Base-by-base conservation (phyloP, 2,113 vertebrate genomes). In the Vulpes ferrilata region DNA sequence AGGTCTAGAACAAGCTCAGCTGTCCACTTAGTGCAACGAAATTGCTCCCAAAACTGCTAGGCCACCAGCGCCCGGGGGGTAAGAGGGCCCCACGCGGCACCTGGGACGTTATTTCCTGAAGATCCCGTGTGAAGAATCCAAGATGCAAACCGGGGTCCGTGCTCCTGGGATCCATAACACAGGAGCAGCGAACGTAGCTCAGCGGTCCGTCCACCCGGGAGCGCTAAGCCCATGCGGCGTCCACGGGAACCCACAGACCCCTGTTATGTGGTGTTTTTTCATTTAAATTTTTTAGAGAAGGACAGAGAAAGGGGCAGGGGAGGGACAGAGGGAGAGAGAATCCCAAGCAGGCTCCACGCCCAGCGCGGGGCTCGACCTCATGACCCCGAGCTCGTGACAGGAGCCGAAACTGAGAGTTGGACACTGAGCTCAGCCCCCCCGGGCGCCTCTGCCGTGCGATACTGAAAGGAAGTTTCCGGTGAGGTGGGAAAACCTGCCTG, bases 211-310 rank as follows among this genome's bases (percentile, higher is more conserved):
- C 7, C 32, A 10, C 10, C 8, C 19, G 65, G 32, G 32, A 4
- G 32, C 3, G 0, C 67, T 35, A n/a, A 35, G n/a, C 32, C 6
- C 3, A 8, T 13, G 16, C 5, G 55, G 55, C 1, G 0, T n/a
- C 27, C 51, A 3, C 27, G 7, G 22, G 51, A 69, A 38, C 8
- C 3, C 62, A 22, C 62, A 57, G 10, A 38, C 23, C 76, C 16
- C 67, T 69, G 32, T 35, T n/a, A 69, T 9, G 17, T 10, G 67
- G 8, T 19, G 19, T 69, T 69, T 35, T 32, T 35, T 69, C 17
- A 43, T 43, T 69, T 9, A 17, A 17, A 17, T 35, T 69, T 67
- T n/a, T n/a, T 8, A 65, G 25, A 65, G 27, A 65, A 20, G 20
- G 59, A 22, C 20, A 27, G 67, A n/a, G 67, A n/a, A 10, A 67